phyloP scores from a whole-genome alignment of 2,113 vertebrate species.

The Atractosteus spatula region DNA sequence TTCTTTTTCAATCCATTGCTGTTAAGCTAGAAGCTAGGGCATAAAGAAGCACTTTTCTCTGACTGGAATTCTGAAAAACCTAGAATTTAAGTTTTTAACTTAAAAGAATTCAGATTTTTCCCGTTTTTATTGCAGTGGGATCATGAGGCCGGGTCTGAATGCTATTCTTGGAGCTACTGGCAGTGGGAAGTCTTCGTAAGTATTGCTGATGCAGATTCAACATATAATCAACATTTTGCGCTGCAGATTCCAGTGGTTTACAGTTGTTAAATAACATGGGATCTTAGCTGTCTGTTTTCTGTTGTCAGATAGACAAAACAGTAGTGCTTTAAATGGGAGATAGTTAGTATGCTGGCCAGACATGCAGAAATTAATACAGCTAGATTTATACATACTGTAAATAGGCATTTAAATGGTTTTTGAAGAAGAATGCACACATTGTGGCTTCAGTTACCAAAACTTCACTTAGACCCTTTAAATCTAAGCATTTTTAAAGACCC shows the following conservation, averaged over 20 bases:
- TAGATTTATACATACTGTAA: no score
- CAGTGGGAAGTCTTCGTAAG: slow-evolving; percentile 96
- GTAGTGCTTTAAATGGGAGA: no score
- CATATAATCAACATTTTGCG: background rate
- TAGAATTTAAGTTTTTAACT: slow-evolving; percentile 13
- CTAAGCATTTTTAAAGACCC: no score
- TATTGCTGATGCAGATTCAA: slow-evolving; percentile 34
- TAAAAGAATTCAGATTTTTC: background rate
- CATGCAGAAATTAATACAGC: no score
- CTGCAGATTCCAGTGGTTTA: background rate
- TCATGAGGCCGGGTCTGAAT: slow-evolving; percentile 93
- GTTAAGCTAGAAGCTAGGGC: background rate
- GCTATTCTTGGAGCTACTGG: slow-evolving; percentile 93
- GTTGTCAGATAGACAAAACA: no score
- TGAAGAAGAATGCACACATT: no score
- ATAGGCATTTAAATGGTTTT: no score
- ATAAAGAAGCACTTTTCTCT: background rate
- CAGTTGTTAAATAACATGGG: background rate
- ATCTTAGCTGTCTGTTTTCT: no score
- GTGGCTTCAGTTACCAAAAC: no score
- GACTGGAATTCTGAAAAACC: background rate
- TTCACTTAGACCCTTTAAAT: no score
- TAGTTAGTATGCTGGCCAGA: no score
- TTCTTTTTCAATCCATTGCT: no score
- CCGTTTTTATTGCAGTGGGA: slow-evolving; percentile 74